Conservation (phyloP, 2,888 invertebrate genomes). For the Diarsia brunnea region DNA sequence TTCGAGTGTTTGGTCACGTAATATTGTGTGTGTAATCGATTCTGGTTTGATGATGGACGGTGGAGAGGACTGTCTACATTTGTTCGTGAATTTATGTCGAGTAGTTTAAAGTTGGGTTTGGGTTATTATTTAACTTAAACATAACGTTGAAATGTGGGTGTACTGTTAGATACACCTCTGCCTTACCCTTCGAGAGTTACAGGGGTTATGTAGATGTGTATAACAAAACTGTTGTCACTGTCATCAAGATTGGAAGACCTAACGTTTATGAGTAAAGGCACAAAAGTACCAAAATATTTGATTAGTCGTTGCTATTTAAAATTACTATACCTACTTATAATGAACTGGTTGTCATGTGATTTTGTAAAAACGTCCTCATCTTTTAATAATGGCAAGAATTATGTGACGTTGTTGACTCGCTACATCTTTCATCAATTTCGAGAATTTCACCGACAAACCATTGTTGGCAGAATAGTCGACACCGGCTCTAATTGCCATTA, state of each 20-base stretch:
- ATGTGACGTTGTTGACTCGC: background rate
- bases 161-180: no score
- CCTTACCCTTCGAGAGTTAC: no score
- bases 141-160: no score
- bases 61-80: conserved; percentile 47
- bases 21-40: conserved; percentile 50
- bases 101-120: background rate
- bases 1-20: conserved; percentile 43
- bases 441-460: no score
- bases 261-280: background rate
- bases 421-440: no score
- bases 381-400: background rate
- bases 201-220: no score
- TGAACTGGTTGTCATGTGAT: background rate
- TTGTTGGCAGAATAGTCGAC: no score
- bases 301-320: background rate
- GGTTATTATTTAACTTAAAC: no score
- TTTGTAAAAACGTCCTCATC: background rate
- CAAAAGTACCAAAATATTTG: background rate
- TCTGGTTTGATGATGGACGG: conserved; percentile 11
- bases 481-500: no score
- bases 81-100: conserved; percentile 28
- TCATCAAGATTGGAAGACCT: no score
- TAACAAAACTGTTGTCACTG: no score
- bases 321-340: background rate